Evolutionary conservation across 1,140 invertebrate species (phyloP).

Genomic region (Nebria ingens): DNA sequence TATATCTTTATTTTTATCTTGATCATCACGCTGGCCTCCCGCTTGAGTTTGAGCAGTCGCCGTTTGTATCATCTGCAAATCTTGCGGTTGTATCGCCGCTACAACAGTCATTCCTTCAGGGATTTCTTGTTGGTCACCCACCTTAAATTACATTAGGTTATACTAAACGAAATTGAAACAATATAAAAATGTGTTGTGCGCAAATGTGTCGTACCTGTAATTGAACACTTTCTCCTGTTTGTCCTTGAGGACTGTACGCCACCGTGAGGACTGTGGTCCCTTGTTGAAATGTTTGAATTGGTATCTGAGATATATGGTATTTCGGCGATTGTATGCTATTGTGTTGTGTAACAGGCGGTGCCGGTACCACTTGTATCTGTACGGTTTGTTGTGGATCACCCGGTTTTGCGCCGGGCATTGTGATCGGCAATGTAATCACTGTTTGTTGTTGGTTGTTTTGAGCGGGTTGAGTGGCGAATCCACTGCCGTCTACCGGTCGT

Average conservation of each 20-base stretch:
- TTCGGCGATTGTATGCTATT: slow-evolving; percentile 47
- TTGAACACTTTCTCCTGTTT: slow-evolving; percentile 41
- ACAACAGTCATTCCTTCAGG: slow-evolving; percentile 52
- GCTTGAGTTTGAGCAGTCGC: slow-evolving; percentile 15
- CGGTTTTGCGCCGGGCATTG: slow-evolving; percentile 60
- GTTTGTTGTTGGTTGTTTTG: slow-evolving; percentile 37
- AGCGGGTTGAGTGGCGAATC: slow-evolving; percentile 35
- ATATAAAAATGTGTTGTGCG: too few relatives aligned
- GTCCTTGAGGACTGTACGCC: slow-evolving; percentile 49
- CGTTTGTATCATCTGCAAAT: slow-evolving; percentile 43
- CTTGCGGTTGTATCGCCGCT: slow-evolving; percentile 51
- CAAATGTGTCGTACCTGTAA: slow-evolving; percentile 2
- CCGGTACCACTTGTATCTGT: slow-evolving; percentile 59
- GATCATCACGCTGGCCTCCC: slow-evolving; percentile 22
- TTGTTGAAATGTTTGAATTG: slow-evolving; percentile 48
- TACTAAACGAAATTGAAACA: too few relatives aligned
- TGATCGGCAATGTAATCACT: slow-evolving; percentile 62
- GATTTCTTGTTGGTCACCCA: slow-evolving; percentile 40
- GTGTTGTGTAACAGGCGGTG: slow-evolving; percentile 22
- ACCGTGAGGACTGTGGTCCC: slow-evolving; percentile 59
- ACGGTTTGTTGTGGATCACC: slow-evolving; percentile 62
- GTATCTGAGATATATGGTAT: slow-evolving; percentile 57
- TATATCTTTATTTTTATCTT: slow-evolving; percentile 27
- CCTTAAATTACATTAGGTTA: slow-evolving; percentile 25
- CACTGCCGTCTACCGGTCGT: slow-evolving; percentile 53